Base-by-base conservation (phyloP, 2,113 vertebrate species). In the Rhadina sibilatrix region DNA sequence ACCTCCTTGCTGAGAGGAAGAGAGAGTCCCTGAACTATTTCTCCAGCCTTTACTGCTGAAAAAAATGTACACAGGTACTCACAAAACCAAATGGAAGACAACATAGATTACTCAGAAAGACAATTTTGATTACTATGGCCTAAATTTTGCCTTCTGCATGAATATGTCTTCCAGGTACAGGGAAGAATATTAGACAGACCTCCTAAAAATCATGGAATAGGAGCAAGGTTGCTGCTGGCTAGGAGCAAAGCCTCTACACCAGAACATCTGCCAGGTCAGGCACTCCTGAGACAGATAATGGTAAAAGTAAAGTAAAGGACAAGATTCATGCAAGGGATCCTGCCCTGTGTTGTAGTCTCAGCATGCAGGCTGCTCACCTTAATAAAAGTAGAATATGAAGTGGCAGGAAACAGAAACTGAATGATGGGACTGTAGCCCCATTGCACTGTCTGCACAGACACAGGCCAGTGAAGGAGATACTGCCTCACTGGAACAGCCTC, bases 391-490 rank as follows among this genome's bases (percentile, higher is more conserved):
- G 10, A 40, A 30, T 16, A 57, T 10, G n/a, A 66, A 16, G 15
- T 50, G 18, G 20, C 33, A 87, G 23, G 33, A 50, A 82, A 63
- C 44, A 59, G 57, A 63, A 83, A 71, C 33, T 66, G 30, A 23
- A 25, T 28, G 37, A 60, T 38, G 21, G 16, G 9, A 57, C 8
- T 0, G 0, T 21, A 61, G 19, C 16, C 80, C 22, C 3, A 4
- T 13, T 44, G 33, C 52, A n/a, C 17, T 77, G 15, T 11, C 31
- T 1, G 2, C 38, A 27, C 17, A 66, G 70, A 30, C 49, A 59
- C 17, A 17, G 33, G 38, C 4, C 24, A 49, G 2, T 17, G 54
- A 35, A 80, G 44, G 47, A 78, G n/a, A 56, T 38, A 16, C 15
- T 59, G 14, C 40, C 20, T 64, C 15, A 35, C 38, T 54, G 25